Percentiles rank a stretch among this genome's conserved stretches.
phyloP scores from a whole-genome alignment of 2,113 vertebrate genomes.

The Paradoxurus hermaphroditus region DNA sequence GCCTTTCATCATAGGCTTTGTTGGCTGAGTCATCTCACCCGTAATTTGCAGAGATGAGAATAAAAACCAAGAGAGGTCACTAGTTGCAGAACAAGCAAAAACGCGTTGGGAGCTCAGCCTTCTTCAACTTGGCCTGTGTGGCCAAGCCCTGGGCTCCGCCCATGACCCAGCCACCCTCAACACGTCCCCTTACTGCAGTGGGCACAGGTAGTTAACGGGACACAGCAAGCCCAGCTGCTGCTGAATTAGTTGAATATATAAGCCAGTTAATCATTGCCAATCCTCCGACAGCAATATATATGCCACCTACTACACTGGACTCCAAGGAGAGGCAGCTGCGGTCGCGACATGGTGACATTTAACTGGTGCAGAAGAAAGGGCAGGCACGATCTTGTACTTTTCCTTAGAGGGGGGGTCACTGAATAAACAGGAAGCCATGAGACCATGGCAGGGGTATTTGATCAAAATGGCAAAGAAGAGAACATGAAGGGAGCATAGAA shows the following conservation, averaged over 20 bases:
- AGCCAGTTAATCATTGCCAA: background rate
- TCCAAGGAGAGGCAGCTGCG: background rate
- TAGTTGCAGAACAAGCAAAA: background rate
- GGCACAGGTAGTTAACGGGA: background rate
- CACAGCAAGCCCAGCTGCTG: background rate
- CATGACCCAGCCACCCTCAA: background rate
- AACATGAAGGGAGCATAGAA: accelerated
- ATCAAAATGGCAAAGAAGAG: background rate
- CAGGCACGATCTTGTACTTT: background rate
- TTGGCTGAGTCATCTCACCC: background rate
- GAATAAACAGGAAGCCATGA: background rate
- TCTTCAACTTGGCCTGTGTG: background rate
- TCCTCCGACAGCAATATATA: background rate
- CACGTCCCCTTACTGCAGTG: background rate
- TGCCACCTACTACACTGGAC: background rate
- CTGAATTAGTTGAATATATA: background rate
- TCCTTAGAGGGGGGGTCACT: background rate
- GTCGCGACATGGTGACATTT: background rate
- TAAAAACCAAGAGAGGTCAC: background rate
- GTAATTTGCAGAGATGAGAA: background rate
- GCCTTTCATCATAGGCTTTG: background rate
- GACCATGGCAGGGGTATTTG: background rate
- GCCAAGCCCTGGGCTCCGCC: background rate
- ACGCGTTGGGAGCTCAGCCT: background rate
- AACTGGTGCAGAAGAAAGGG: background rate